Base-by-base conservation (phyloP, 2,797 vertebrate genomes). In the Anisognathus igniventris region DNA sequence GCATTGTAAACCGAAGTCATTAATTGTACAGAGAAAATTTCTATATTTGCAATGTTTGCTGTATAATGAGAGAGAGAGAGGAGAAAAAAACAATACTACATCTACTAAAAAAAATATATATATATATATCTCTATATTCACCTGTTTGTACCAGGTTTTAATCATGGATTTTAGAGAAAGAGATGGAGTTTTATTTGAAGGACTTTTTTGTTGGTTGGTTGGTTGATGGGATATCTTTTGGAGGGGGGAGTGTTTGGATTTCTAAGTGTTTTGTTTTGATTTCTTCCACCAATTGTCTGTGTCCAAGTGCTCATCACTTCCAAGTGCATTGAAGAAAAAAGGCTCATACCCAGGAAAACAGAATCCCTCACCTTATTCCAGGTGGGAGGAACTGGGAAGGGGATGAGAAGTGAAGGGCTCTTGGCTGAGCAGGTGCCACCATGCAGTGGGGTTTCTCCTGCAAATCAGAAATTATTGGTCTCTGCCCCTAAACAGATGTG, bases 1-100 rank as follows among this genome's bases (percentile, higher is more conserved):
- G 96, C 97, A 97, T 98, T 97, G 94, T 96, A 97, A 95, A 95
- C 96, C 79, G 87, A 98, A 98, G 98, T 98, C 98, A 57, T 97
- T 96, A 97, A 95, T 96, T 99, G 99, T 99, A 99, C 98, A 99
- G 98, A 99, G 98, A 98, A 98, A 98, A 97, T 92, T 98, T 99
- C 98, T 99, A 99, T 99, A 99, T 99, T 99, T 99, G 98, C 99
- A 98, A 98, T 96, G 98, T 98, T 98, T 99, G 98, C 98, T 99
- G 98, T 99, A 98, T 98, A 98, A 97, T 82, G 97, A 98, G 98
- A 98, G 96, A 98, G 96, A 97, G 94, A 98, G 82, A 96, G 76
- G 94, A 96, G 98, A 97, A 86, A 98, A 95, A 92, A 92, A 47
- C 83, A 93, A 95, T 96, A 98, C 95, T 95, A 95, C 97, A 97